Evolutionary conservation across 2,113 vertebrate species (phyloP).

Genomic region (Nicator chloris): DNA sequence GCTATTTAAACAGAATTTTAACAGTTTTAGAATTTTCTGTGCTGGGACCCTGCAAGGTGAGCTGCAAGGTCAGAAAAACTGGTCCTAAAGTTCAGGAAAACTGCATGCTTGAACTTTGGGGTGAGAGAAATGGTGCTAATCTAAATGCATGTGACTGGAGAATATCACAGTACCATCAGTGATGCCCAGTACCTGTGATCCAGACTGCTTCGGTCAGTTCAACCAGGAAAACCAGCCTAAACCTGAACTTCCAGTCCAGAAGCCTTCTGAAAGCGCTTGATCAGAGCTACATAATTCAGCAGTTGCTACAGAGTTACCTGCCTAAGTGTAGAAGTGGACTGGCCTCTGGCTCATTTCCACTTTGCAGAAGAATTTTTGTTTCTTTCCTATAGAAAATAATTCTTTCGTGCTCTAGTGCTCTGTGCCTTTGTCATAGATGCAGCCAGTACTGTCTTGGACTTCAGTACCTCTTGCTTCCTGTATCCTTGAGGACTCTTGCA

Average conservation of each 20-base stretch:
- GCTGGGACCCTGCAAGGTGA: not conserved
- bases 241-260: not conserved
- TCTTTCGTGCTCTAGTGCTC: not conserved
- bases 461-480: not conserved
- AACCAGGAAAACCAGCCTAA: not conserved
- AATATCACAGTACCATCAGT: rapidly evolving
- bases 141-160: not conserved
- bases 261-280: not conserved
- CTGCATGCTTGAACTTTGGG: rapidly evolving
- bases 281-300: not conserved
- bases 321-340: not conserved
- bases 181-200: not conserved
- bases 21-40: not conserved
- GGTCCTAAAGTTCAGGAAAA: not conserved
- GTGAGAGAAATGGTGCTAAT: not conserved
- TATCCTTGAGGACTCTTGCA: not conserved
- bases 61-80: not conserved
- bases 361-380: not conserved
- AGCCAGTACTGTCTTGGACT: not conserved
- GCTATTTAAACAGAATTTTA: not conserved
- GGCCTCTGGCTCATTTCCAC: not conserved
- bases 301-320: rapidly evolving
- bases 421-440: not conserved
- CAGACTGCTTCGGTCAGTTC: not conserved
- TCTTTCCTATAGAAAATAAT: not conserved